Evolutionary conservation across 2,113 vertebrate genomes (phyloP).

Genomic region (Perognathus longimembris): DNA sequence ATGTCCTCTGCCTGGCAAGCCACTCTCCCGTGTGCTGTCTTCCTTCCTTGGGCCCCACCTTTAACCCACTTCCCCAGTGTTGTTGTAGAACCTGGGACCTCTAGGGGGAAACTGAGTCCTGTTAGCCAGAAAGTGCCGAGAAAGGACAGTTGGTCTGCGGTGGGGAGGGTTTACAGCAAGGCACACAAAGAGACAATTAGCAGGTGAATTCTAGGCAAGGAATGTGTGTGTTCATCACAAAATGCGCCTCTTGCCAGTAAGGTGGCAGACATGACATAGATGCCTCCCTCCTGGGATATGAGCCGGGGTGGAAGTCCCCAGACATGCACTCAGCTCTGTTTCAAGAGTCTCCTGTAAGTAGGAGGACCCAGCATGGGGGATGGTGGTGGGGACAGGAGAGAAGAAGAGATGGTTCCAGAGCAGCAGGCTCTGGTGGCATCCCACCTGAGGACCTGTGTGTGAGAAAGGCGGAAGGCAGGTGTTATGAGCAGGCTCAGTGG

Average conservation of each 20-base stretch:
- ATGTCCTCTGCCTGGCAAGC: too few relatives aligned
- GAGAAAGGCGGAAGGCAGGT: background rate
- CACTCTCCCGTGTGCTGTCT: background rate
- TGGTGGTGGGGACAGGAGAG: rapidly evolving
- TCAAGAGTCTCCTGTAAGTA: background rate
- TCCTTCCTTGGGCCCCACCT: background rate
- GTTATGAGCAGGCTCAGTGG: too few relatives aligned
- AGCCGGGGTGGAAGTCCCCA: background rate
- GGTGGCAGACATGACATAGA: background rate
- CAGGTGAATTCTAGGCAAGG: constrained; percentile 12
- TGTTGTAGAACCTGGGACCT: background rate
- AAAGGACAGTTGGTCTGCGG: too few relatives aligned
- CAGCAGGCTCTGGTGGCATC: too few relatives aligned
- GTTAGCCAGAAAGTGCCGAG: background rate
- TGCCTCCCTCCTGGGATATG: background rate
- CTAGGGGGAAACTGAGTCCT: background rate
- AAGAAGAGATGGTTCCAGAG: background rate
- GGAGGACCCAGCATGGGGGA: background rate
- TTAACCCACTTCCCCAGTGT: background rate
- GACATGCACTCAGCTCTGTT: background rate
- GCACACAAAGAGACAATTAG: background rate
- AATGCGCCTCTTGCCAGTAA: background rate
- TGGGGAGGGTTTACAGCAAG: background rate
- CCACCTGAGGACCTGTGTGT: background rate
- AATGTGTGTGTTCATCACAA: background rate